These are phyloP conservation scores for Pimephales promelas DNA, from an alignment of 2,113 vertebrate species.

Conservation along the genomic window DNA sequence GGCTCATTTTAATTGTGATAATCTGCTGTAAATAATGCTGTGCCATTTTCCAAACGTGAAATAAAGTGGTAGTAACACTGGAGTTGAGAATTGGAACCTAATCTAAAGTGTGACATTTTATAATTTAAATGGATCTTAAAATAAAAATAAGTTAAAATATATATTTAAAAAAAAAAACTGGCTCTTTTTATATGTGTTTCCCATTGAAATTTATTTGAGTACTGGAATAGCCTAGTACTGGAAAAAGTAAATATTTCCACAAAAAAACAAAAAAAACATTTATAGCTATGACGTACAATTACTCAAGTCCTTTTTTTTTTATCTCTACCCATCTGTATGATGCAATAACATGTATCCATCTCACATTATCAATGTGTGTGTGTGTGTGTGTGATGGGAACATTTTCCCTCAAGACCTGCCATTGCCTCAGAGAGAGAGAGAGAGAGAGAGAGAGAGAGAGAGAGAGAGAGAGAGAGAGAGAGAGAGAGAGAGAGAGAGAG, in stretches of 20 bases:
- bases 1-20: no score
- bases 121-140: no score
- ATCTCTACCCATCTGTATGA: neutral
- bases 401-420: conserved; percentile 38
- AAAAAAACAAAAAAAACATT: neutral
- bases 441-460: conserved; percentile 6
- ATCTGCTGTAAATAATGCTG: no score
- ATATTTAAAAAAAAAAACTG: no score
- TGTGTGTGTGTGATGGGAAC: conserved; percentile 4
- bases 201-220: no score
- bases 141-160: no score
- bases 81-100: no score
- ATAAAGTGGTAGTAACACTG: no score
- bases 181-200: no score
- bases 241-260: neutral
- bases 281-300: neutral
- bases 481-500: conserved; percentile 12
- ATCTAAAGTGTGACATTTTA: no score
- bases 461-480: conserved; percentile 3
- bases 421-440: conserved; percentile 21
- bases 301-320: neutral
- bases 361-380: neutral
- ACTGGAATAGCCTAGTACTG: no score
- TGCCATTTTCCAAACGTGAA: no score
- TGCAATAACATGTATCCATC: conserved; percentile 6